These are phyloP conservation scores for Boulengeromyrus knoepffleri DNA, from an alignment of 2,113 vertebrate species.

Conservation along the genomic window DNA sequence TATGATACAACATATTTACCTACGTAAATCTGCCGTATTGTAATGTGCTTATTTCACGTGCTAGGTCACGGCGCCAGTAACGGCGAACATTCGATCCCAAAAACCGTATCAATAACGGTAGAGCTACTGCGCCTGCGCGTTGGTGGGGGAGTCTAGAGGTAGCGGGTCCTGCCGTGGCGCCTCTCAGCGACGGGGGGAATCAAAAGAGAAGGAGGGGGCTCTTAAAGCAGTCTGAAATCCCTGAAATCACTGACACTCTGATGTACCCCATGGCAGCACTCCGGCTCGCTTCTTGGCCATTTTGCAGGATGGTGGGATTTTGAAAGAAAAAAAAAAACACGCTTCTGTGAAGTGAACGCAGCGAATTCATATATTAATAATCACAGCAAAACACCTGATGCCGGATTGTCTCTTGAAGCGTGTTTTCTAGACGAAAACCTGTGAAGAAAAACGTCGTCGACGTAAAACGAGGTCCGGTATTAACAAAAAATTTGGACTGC, in stretches of 20 bases:
- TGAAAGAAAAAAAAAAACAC: not conserved
- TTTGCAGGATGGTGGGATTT: constrained; percentile 11
- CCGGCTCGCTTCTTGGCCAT: not conserved
- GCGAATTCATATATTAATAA: constrained; percentile 2
- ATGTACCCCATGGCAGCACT: not conserved
- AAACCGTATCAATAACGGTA: not conserved
- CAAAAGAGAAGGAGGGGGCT: not conserved
- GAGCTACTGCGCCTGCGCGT: constrained; percentile 36
- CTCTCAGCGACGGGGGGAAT: constrained; percentile 14
- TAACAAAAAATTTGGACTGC: not conserved
- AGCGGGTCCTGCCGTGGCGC: constrained; percentile 16
- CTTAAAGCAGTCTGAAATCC: constrained; percentile 8
- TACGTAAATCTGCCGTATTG: not conserved
- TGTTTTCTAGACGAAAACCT: not conserved
- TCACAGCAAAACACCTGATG: not conserved
- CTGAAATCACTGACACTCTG: not conserved
- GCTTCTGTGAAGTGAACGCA: not conserved
- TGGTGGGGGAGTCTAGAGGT: constrained; percentile 18
- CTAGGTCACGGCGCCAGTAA: not conserved
- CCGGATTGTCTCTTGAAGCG: not conserved
- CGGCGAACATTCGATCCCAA: not conserved
- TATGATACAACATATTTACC: not conserved
- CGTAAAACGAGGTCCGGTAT: not conserved
- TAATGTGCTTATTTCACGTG: not conserved
- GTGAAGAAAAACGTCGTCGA: not conserved